phyloP scores from a whole-genome alignment of 2,888 invertebrate genomes.

The Gibbula magus region DNA sequence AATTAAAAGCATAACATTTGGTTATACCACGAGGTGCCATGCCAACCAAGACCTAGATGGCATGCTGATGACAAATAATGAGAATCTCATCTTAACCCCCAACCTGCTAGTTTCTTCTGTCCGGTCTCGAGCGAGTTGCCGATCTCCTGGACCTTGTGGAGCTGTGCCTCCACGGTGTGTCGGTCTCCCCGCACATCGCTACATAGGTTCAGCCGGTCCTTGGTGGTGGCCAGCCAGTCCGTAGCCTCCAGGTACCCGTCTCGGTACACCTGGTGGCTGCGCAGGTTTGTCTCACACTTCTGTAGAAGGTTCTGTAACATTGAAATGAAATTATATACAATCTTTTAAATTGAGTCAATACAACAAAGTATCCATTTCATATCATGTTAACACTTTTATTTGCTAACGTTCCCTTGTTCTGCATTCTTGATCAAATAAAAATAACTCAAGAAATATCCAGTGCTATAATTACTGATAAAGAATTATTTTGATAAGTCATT shows the following conservation, averaged over 20 bases:
- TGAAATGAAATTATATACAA: not conserved
- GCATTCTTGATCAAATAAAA: too few relatives aligned
- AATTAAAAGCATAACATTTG: too few relatives aligned
- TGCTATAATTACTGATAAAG: too few relatives aligned
- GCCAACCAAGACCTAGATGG: too few relatives aligned
- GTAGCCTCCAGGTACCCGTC: slow-evolving; percentile 87
- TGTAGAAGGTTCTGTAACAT: slow-evolving; percentile 56
- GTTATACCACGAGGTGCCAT: too few relatives aligned
- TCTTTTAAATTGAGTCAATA: not conserved
- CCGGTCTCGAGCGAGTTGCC: not conserved
- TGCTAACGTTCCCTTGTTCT: too few relatives aligned
- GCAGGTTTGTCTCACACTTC: slow-evolving; percentile 84
- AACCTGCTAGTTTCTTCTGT: not conserved
- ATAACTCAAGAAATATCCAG: too few relatives aligned
- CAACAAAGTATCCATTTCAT: not conserved
- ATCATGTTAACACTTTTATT: too few relatives aligned
- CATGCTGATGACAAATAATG: not conserved
- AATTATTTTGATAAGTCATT: too few relatives aligned
- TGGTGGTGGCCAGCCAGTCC: slow-evolving; percentile 88
- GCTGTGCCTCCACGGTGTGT: slow-evolving; percentile 65
- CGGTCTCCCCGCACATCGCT: slow-evolving; percentile 68
- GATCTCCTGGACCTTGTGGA: slow-evolving; percentile 62
- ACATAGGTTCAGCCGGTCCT: slow-evolving; percentile 78
- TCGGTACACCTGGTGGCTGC: slow-evolving; percentile 90
- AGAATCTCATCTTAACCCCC: too few relatives aligned